A percentile compares a stretch with the other conserved stretches of the same genome.
These are phyloP conservation scores for Merops nubicus DNA, from an alignment of 2,113 vertebrate species.

Conservation along the genomic window DNA sequence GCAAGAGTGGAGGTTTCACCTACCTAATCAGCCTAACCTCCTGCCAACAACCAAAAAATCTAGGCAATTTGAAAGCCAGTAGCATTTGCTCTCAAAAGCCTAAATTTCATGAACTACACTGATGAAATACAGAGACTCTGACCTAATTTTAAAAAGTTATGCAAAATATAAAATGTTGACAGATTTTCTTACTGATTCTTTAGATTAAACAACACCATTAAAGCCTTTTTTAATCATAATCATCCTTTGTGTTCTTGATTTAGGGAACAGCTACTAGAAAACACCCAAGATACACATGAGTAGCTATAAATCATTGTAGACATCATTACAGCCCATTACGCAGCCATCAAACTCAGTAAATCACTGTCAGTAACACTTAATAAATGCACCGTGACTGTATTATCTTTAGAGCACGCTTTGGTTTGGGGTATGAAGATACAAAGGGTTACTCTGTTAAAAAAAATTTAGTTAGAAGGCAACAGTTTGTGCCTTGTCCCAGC, in stretches of 20 bases:
- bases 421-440: neutral
- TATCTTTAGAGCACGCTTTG: neutral
- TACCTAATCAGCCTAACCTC: neutral
- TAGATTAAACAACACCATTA: neutral
- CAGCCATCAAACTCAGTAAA: neutral
- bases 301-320: neutral
- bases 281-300: neutral
- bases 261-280: neutral
- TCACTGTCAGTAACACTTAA: neutral
- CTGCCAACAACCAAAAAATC: neutral
- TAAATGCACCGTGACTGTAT: neutral
- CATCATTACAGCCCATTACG: neutral
- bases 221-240: neutral
- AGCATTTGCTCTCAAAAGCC: neutral
- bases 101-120: neutral
- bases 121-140: neutral
- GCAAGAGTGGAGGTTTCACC: neutral
- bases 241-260: neutral
- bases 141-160: neutral
- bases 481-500: neutral
- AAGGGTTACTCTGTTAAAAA: neutral
- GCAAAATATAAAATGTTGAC: neutral
- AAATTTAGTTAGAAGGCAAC: neutral
- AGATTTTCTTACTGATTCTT: neutral
- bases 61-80: neutral